These are phyloP conservation scores for Hirtodrosophila histrioides DNA, from an alignment of 2,888 invertebrate genomes.

Conservation along the genomic window DNA sequence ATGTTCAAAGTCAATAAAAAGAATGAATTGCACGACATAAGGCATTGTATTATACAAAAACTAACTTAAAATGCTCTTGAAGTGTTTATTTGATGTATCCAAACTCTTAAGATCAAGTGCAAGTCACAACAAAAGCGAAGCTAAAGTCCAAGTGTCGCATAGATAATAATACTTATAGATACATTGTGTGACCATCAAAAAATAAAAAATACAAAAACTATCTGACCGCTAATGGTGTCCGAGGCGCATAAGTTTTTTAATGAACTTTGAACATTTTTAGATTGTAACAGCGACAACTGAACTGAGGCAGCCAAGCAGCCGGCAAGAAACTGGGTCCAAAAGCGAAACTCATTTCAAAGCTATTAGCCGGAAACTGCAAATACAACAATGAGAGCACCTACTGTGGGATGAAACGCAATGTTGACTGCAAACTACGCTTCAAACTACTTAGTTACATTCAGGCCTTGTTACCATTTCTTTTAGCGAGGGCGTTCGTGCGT, in stretches of 20 bases:
- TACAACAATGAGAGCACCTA: conserved; percentile 9
- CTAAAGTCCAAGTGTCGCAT: conserved; percentile 13
- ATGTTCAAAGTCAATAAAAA: no score
- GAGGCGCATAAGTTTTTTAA: conserved; percentile 40
- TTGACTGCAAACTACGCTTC: conserved; percentile 18
- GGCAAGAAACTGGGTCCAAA: conserved; percentile 43
- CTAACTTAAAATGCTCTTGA: no score
- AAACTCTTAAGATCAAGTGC: background rate
- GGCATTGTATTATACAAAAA: no score
- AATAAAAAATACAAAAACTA: conserved; percentile 21
- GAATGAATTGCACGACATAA: no score
- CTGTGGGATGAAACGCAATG: conserved; percentile 17
- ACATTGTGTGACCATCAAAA: conserved; percentile 18
- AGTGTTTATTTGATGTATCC: no score
- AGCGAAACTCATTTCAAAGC: conserved; percentile 75
- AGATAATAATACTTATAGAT: conserved; percentile 14
- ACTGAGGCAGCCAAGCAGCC: conserved; percentile 4
- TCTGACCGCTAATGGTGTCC: conserved; percentile 49
- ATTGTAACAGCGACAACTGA: conserved; percentile 18
- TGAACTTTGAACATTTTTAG: conserved; percentile 45
- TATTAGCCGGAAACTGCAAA: conserved; percentile 67
- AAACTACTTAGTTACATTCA: conserved; percentile 31
- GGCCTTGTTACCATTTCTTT: conserved; percentile 37
- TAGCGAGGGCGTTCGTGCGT: conserved; percentile 57
- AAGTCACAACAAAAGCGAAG: background rate